Evolutionary conservation across 2,888 invertebrate genomes (phyloP), one percentile per base, ranked within the genome.

Genomic region (Drosophila sordidula): DNA sequence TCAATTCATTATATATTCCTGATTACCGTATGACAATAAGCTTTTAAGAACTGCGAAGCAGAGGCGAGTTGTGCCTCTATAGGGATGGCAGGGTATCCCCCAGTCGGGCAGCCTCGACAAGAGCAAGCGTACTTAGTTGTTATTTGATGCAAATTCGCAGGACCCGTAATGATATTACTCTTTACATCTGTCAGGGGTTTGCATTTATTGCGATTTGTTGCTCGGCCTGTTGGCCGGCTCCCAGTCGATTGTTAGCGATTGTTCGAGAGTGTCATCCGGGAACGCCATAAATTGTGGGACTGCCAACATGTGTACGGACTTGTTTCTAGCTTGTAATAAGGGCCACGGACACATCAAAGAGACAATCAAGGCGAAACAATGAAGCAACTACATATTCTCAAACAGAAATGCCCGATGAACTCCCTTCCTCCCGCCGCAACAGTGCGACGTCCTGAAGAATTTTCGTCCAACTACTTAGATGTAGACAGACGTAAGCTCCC

Each of bases 351-450:
- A 80, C 83, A 71, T 82, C 77, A 80, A 80, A 82, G 68, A 82
- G 71, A 80, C 68, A 80, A 83, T 83, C 77, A 80, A 71, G 50
- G 47, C 72, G 50, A 51, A 79, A 82, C 79, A 82, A 82, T 74
- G 80, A 59, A 45, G 34, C 52, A 57, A 65, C 52, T 49, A 47
- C 51, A 66, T 46, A 66, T 22, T 51, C 25, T 34, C 14, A 18
- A 14, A 6, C 22, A 32, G 54, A 47, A 59, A 47, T 47, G 34
- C 46, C 4, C 44, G 45, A 46, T n/a, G 42, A 25, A 8, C 12
- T 2, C 1, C 1, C 6, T 16, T 3, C 6, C 9, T 2, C 12
- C 12, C 11, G 3, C 9, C 26, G 11, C 11, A 14, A 2, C 11
- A 16, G 45, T 18, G 34, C 32, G 12, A 29, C 16, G 46, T 64